Evolutionary conservation across 2,113 vertebrate genomes (phyloP).

Genomic region (Sturnira hondurensis): DNA sequence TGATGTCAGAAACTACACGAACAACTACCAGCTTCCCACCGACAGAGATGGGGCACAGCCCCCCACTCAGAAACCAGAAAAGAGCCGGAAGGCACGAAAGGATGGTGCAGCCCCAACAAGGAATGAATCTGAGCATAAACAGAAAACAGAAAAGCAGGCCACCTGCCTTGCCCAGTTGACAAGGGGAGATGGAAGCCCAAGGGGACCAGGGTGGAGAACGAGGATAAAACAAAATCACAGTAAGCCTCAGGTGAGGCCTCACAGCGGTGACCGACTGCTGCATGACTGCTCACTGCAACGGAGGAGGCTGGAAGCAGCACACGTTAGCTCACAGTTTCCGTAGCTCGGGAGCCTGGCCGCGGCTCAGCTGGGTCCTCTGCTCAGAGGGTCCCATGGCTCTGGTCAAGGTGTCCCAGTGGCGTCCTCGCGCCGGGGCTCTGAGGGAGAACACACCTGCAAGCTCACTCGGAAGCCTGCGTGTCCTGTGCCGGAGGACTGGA

Average conservation of each 20-base stretch:
- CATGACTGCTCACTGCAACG: accelerated
- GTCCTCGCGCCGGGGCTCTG: not conserved
- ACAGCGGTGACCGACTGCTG: not conserved
- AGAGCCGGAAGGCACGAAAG: not conserved
- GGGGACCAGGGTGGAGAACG: not conserved
- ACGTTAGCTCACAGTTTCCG: not conserved
- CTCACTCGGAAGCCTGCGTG: accelerated
- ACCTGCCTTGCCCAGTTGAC: not conserved
- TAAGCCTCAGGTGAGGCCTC: not conserved
- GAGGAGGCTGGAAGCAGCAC: not conserved
- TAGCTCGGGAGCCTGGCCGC: not conserved
- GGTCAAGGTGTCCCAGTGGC: not conserved
- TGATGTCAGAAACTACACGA: not conserved
- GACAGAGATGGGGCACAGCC: not conserved
- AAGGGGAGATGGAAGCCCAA: not conserved
- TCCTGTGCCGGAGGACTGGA: not conserved
- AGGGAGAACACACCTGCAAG: not conserved
- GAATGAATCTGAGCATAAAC: not conserved
- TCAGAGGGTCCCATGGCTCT: not conserved
- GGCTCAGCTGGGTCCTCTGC: not conserved
- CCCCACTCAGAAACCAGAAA: not conserved
- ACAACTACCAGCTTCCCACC: not conserved
- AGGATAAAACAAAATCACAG: not conserved
- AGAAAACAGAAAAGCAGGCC: not conserved
- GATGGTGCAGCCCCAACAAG: not conserved